Percentiles rank a stretch among this genome's conserved stretches.
Conservation (phyloP, 2,113 vertebrate genomes). For the Poeciliopsis prolifica region DNA sequence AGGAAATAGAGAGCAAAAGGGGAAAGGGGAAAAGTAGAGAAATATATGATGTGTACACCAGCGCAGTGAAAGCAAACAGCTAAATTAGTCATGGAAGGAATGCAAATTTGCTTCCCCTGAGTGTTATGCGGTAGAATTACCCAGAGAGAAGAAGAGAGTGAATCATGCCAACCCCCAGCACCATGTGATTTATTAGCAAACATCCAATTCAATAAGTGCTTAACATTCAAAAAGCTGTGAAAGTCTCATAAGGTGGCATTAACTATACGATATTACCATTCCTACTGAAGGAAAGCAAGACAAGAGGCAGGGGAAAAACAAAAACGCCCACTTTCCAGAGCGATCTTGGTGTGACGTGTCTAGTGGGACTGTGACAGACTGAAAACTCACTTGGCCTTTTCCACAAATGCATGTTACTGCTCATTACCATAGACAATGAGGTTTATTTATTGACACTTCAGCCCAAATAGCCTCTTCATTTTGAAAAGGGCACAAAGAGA, state of each 20-base stretch:
- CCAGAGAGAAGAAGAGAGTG: constrained; percentile 69
- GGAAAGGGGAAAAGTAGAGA: constrained; percentile 35
- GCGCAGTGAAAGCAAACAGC: constrained; percentile 74
- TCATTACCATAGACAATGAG: constrained; percentile 79
- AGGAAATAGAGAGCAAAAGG: constrained; percentile 49
- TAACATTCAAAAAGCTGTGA: constrained; percentile 73
- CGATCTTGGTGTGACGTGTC: constrained; percentile 40
- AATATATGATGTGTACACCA: constrained; percentile 66
- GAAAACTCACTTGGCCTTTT: constrained; percentile 75
- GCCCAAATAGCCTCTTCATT: constrained; percentile 67
- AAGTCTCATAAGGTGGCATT: constrained; percentile 69
- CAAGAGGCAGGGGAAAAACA: constrained; percentile 42
- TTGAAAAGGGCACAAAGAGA: constrained; percentile 70
- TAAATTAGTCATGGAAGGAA: constrained; percentile 72
- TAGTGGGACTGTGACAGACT: constrained; percentile 52
- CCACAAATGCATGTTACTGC: constrained; percentile 61
- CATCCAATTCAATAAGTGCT: constrained; percentile 80
- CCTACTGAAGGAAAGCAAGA: constrained; percentile 34
- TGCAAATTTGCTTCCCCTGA: constrained; percentile 76
- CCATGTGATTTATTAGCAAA: constrained; percentile 77
- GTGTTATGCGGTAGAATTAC: constrained; percentile 68
- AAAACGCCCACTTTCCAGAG: constrained; percentile 58
- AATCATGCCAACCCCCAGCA: constrained; percentile 68
- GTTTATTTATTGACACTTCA: constrained; percentile 75
- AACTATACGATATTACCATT: constrained; percentile 60